Evolutionary conservation across 1,140 invertebrate species (phyloP).

Genomic region (Diprion similis): DNA sequence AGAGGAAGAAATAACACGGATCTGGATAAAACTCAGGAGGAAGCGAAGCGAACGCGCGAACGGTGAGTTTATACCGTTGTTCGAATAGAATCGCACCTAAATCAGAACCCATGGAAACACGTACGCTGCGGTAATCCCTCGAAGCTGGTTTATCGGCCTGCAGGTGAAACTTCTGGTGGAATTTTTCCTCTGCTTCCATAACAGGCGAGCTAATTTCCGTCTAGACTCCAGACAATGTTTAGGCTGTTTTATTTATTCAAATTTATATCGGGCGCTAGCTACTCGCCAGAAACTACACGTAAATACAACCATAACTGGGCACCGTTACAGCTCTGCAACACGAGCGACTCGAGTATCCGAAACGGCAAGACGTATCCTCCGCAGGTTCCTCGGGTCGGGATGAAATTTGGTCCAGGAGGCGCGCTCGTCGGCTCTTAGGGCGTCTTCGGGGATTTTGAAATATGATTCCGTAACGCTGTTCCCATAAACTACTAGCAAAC

Average conservation of each 20-base stretch:
- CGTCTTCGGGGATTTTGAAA: constrained; percentile 1
- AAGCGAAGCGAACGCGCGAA: no score
- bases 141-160: no score
- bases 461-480: background rate
- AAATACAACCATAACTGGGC: background rate
- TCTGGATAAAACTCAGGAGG: no score
- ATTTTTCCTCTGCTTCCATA: background rate
- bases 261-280: background rate
- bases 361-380: no score
- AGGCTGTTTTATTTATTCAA: background rate
- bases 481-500: background rate
- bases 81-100: background rate
- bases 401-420: background rate
- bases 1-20: no score
- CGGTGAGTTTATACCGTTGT: background rate
- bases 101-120: background rate
- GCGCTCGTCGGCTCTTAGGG: background rate
- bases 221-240: background rate
- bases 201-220: background rate
- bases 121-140: background rate
- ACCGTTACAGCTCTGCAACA: background rate
- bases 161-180: no score
- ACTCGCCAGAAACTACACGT: background rate
- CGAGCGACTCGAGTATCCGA: background rate
- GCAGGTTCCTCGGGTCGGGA: background rate